Base-by-base conservation (phyloP, 1,140 invertebrate species). In the Diachasmimorpha longicaudata region DNA sequence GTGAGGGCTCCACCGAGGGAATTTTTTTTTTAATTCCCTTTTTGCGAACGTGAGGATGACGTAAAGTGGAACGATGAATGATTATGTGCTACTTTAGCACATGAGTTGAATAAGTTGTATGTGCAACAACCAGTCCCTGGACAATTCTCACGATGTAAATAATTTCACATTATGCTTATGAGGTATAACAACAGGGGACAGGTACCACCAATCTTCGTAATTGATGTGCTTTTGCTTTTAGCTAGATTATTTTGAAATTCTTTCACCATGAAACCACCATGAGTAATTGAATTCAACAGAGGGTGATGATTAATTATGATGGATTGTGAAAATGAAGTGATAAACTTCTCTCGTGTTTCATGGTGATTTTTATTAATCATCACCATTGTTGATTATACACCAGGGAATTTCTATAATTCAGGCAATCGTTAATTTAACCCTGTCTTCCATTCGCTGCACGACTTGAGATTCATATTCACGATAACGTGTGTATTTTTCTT, bases 1-100 rank as follows among this genome's bases (percentile, higher is more conserved):
- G 31, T 31, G 31, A 31, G 31, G 31, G 31, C 2, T 6, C 16
- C 11, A n/a, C 11, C 1, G 48, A 52, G 48, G n/a, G 6, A 46
- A 52, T 25, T 63, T 63, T 25, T 63, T 6, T 25, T 6, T 0
- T 63, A 19, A 4, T 13, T 4, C 31, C 31, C 31, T 19, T 63
- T 23, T 25, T 8, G n/a, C 23, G 10, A 25, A 63, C 58, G 58
- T 63, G 58, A 63, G 19, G 58, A 63, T 63, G 58, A 63, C 58
- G 23, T 63, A 63, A 63, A 63, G 58, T 63, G 58, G 58, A 63
- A 63, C 58, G 58, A 63, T 63, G 58, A 63, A 63, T 63, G 58
- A 63, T 63, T 63, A 63, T 63, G 58, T 63, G 58, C 58, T 31
- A 63, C 58, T 63, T 63, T 31, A 4, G 48, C 23, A 11, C 58